Conservation (phyloP, 2,888 invertebrate species). For the Dolomedes plantarius region DNA sequence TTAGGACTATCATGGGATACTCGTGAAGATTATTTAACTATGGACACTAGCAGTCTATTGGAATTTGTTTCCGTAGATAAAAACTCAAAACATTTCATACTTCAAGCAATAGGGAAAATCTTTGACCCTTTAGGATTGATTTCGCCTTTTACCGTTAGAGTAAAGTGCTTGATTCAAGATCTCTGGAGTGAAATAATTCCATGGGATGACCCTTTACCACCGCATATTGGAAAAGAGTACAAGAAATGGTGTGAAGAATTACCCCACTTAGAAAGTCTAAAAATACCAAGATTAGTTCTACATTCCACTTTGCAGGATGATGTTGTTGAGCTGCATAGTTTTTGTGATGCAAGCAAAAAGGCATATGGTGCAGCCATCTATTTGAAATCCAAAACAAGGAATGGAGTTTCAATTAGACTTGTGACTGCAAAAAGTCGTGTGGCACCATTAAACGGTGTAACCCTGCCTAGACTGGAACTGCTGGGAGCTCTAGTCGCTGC, state of each 20-base stretch:
- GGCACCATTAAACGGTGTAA: neutral
- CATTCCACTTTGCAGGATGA: neutral
- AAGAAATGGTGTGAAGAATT: neutral
- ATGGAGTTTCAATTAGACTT: neutral
- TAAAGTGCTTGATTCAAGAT: slow-evolving; percentile 6
- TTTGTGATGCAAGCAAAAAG: neutral
- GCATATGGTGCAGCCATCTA: neutral
- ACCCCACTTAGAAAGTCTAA: neutral
- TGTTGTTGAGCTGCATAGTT: neutral
- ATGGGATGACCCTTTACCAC: neutral
- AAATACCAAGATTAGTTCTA: neutral
- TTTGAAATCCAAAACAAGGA: slow-evolving; percentile 1
- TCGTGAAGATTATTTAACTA: neutral
- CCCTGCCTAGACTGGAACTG: neutral
- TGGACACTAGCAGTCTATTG: neutral
- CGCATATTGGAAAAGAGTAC: neutral
- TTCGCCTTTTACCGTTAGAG: neutral
- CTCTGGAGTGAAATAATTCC: neutral
- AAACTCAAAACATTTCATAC: neutral
- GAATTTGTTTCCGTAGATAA: neutral
- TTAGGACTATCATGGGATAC: neutral
- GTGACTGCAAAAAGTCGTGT: neutral
- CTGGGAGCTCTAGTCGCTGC: neutral
- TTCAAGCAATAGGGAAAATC: neutral
- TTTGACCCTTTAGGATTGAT: neutral